Evolutionary conservation across 2,888 invertebrate species (phyloP).

Genomic region (Spodoptera picta): DNA sequence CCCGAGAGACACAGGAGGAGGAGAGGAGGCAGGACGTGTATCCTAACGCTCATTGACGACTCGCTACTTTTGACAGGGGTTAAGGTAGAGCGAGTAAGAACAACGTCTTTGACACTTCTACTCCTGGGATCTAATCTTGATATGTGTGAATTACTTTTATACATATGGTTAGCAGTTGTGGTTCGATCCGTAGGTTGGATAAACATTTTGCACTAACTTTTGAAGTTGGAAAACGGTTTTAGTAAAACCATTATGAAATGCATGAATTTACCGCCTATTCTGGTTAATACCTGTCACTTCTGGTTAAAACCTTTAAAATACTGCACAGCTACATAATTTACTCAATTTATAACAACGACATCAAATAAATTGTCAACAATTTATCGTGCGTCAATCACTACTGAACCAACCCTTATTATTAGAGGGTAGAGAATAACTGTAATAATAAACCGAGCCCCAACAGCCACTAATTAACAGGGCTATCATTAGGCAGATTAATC

Average conservation of each 20-base stretch:
- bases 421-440: constrained; percentile 22
- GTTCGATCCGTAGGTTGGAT: neutral
- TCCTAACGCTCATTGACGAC: constrained; percentile 17
- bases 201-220: too few species aligned
- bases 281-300: too few species aligned
- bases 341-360: too few species aligned
- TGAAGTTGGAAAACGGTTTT: too few species aligned
- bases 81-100: neutral
- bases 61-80: constrained; percentile 12
- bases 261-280: too few species aligned
- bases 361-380: neutral
- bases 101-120: neutral
- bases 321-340: too few species aligned
- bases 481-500: constrained; percentile 45
- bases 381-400: neutral
- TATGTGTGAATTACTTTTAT: neutral
- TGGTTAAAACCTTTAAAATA: too few species aligned
- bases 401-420: neutral
- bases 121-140: neutral
- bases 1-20: constrained; percentile 2
- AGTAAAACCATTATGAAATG: too few species aligned
- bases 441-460: constrained; percentile 19
- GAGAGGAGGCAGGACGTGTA: neutral
- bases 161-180: neutral
- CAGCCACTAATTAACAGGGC: constrained; percentile 30